These are phyloP conservation scores for Sphenodon punctatus DNA, from an alignment of 2,797 vertebrate species.

Conservation along the genomic window DNA sequence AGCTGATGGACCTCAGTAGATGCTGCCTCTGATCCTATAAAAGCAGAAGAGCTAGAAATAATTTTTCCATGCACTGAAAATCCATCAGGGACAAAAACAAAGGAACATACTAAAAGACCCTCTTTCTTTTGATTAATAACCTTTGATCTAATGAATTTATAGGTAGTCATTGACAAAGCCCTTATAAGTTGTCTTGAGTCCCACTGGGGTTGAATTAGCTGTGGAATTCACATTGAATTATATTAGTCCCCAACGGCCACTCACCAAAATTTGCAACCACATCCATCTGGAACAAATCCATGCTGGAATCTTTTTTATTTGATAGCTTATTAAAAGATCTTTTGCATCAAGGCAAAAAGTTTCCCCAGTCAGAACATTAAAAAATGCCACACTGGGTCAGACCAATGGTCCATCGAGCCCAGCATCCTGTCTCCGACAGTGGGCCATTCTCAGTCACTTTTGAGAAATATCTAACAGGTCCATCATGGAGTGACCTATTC, in stretches of 20 bases:
- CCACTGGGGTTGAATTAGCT: not conserved
- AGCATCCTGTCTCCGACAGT: too few relatives aligned
- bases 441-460: too few relatives aligned
- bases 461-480: too few relatives aligned
- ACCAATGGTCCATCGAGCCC: too few relatives aligned
- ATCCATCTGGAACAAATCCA: not conserved
- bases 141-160: not conserved
- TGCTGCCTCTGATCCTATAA: not conserved
- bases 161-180: not conserved
- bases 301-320: not conserved
- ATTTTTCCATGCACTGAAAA: not conserved
- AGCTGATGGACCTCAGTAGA: not conserved
- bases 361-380: not conserved
- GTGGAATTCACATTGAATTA: not conserved
- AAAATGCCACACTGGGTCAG: too few relatives aligned
- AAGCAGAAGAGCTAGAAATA: not conserved
- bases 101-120: not conserved
- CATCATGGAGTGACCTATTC: too few relatives aligned
- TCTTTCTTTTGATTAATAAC: not conserved
- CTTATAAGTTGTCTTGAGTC: not conserved
- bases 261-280: not conserved
- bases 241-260: not conserved
- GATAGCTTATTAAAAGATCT: not conserved
- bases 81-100: fast-evolving
- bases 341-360: not conserved